Evolutionary conservation across 1,140 invertebrate genomes (phyloP).

Genomic region (Drosophila pectinifera): DNA sequence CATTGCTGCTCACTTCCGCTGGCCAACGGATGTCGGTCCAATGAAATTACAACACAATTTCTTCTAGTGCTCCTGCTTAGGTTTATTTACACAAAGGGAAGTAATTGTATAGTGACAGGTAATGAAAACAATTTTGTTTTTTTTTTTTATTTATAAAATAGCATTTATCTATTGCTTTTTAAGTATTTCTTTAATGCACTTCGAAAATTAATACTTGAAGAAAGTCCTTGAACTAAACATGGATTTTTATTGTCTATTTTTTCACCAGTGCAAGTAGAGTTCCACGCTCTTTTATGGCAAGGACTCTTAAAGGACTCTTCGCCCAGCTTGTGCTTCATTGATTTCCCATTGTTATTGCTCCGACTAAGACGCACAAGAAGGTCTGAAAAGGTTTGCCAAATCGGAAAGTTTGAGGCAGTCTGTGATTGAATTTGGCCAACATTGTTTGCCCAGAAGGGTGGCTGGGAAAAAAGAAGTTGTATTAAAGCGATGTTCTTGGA

Average conservation of each 20-base stretch:
- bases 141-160: not conserved
- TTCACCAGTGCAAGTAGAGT: not conserved
- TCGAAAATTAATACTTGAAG: too few species aligned
- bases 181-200: not conserved
- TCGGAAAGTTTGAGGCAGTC: constrained; percentile 40
- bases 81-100: not conserved
- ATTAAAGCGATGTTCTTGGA: constrained; percentile 18
- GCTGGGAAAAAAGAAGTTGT: not conserved
- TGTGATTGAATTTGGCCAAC: constrained; percentile 44
- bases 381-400: constrained; percentile 30
- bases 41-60: constrained; percentile 44
- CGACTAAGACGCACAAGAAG: constrained; percentile 3
- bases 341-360: constrained; percentile 59
- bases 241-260: too few species aligned
- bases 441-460: constrained; percentile 33
- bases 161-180: too few species aligned
- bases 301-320: constrained; percentile 54
- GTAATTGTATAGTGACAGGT: too few species aligned
- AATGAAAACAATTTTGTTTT: too few species aligned
- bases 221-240: too few species aligned
- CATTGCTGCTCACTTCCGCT: constrained; percentile 35
- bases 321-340: constrained; percentile 52
- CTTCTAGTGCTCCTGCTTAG: constrained; percentile 8
- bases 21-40: constrained; percentile 33
- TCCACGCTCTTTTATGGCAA: constrained; percentile 30